Evolutionary conservation across 2,797 vertebrate species (phyloP), one percentile per base, ranked within the genome.

Genomic region (Ctenopoma kingsleyae): DNA sequence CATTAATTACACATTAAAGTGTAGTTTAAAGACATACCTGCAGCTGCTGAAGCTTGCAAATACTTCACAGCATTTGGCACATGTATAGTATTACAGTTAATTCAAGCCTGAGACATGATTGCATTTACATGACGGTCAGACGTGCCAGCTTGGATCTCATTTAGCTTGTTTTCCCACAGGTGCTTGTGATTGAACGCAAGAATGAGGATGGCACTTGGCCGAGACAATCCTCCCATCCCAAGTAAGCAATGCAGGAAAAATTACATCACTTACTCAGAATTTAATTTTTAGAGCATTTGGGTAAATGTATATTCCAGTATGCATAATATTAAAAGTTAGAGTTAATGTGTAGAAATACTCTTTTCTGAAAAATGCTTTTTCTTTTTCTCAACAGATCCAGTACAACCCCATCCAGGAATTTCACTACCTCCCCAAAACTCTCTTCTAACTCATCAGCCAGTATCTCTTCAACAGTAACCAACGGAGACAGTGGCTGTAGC

Each of bases 141-240:
- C 55, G 11, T 60, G 25, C 43, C 41, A 36, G 38, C 49, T 32
- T 50, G 11, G 67, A 38, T 82, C 71, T 83, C 68, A 81, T 51
- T 32, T 53, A 68, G 81, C 16, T 69, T 70, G 41, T 82, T 88
- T 93, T 49, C 59, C 62, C 81, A 63, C 87, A 99, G 98, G 94
- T 98, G 69, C 94, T 99, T 84, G 96, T 99, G 59, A 98, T 99
- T 84, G 98, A 99, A 89, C 95, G 95, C 71, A 98, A 95, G 89
- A 99, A 97, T 75, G 97, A 98, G 79, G 97, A 99, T 87, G 98
- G 97, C 72, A 96, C 96, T 0, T 99, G 98, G 98, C 97, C 98
- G 62, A 95, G 96, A 87, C 97, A 99, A 89, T 90, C 93, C n/a
- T 90, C 92, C 60, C 94, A 96, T 87, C 76, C 96, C 71, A 97